Evolutionary conservation across 2,888 invertebrate genomes (phyloP), one percentile per base, ranked within the genome.

Genomic region (Phortica okadai): DNA sequence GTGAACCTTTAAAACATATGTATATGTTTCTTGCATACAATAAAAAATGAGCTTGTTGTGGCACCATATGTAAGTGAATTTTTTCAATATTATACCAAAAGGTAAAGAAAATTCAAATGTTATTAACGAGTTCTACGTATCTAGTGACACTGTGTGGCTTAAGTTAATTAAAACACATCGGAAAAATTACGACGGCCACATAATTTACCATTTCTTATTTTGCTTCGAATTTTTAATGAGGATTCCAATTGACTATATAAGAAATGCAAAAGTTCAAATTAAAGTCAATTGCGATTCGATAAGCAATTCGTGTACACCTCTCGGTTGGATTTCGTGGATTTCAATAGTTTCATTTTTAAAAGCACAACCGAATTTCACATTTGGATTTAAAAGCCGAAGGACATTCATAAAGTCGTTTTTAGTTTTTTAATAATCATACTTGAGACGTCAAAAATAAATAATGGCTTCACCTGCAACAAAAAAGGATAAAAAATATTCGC

Each of bases 201-300:
- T 82, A 82, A 79, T 79, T 81, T 79, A 77, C 73, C 76, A 84
- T 80, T 80, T 77, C 72, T 75, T 79, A 56, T 80, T 79, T 79
- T 79, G 81, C 77, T 74, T 80, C 75, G 89, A 88, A 88, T 88
- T 78, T 82, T 75, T 82, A 89, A 89, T 88, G 75, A 78, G 77
- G 50, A 75, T 25, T 41, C 11, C 8, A 74, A 83, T 75, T 81
- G 44, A 70, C 69, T 77, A 78, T 82, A 80, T 73, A 81, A 80
- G 84, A 76, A 74, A 77, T 44, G 41, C 62, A 41, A 59, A n/a
- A 42, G 14, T 11, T 75, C 78, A 73, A 77, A 76, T 10, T 67
- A 14, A 80, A 80, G 75, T 75, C 86, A 91, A 89, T 91, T 90
- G 90, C 87, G 83, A 77, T 83, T 81, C 82, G 85, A 81, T 83